Evolutionary conservation across 1,140 invertebrate species (phyloP).

Genomic region (Leucophenga varia): DNA sequence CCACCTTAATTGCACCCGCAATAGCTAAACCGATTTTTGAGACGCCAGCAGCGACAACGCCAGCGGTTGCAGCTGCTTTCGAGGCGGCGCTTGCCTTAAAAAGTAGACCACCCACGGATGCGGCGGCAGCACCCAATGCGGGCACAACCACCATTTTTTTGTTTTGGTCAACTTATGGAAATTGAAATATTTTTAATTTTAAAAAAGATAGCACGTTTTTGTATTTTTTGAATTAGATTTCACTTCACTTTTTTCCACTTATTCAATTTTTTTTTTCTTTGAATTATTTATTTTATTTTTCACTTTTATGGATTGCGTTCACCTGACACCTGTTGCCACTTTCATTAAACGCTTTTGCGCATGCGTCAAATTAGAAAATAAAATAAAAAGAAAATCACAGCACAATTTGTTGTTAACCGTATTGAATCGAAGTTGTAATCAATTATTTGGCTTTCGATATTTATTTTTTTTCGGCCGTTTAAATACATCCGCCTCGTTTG

Average conservation of each 20-base stretch:
- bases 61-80: conserved; percentile 41
- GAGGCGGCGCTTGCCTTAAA: conserved; percentile 50
- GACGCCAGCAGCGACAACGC: conserved; percentile 40
- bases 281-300: background rate
- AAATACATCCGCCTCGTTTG: conserved; percentile 44
- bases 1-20: conserved; percentile 66
- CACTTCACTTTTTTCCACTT: too few species aligned
- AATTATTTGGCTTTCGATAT: conserved; percentile 10
- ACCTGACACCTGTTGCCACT: too few species aligned
- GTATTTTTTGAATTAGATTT: too few species aligned
- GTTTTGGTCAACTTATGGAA: too few species aligned
- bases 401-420: background rate
- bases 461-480: conserved; percentile 17
- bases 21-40: conserved; percentile 58
- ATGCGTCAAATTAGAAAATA: too few species aligned
- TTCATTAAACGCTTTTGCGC: too few species aligned
- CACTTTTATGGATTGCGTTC: conserved; percentile 4
- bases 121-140: conserved; percentile 40
- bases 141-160: conserved; percentile 44
- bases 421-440: too few species aligned
- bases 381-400: conserved; percentile 16
- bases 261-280: too few species aligned
- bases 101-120: conserved; percentile 43
- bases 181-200: too few species aligned
- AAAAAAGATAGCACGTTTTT: too few species aligned